These are phyloP conservation scores for Microctenopoma stevenorrisi DNA, from an alignment of 2,797 vertebrate species.

Conservation along the genomic window DNA sequence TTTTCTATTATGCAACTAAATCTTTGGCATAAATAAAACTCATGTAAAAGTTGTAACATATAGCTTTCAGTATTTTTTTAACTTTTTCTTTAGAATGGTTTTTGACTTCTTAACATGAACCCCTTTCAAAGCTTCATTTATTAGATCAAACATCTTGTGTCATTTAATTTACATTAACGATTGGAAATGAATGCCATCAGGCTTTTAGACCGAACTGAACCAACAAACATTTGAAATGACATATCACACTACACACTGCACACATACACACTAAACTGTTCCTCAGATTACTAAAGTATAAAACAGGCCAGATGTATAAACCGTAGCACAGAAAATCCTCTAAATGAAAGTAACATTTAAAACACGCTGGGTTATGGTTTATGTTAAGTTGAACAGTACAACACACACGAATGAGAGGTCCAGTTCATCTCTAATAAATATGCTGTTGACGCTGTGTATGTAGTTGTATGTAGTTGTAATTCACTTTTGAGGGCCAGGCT, in stretches of 20 bases:
- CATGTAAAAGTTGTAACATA: not conserved
- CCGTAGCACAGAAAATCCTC: too few species aligned
- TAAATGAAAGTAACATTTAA: too few species aligned
- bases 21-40: not conserved
- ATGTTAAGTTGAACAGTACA: slow-evolving; percentile 8
- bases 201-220: slow-evolving; percentile 1
- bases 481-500: not conserved
- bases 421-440: not conserved
- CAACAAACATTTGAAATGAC: not conserved
- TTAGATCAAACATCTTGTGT: too few species aligned
- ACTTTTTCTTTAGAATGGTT: not conserved
- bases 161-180: not conserved
- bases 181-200: not conserved
- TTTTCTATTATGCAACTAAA: slow-evolving; percentile 5
- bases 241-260: not conserved
- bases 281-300: not conserved
- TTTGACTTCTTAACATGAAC: not conserved
- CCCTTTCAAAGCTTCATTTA: not conserved
- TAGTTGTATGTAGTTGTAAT: too few species aligned
- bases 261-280: not conserved
- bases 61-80: not conserved
- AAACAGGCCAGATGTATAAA: too few species aligned
- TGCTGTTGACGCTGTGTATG: not conserved
- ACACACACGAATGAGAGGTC: slow-evolving; percentile 19
- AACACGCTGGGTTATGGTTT: not conserved